Conservation (phyloP, 2,797 vertebrate genomes). For the Myiotriccus ornatus region DNA sequence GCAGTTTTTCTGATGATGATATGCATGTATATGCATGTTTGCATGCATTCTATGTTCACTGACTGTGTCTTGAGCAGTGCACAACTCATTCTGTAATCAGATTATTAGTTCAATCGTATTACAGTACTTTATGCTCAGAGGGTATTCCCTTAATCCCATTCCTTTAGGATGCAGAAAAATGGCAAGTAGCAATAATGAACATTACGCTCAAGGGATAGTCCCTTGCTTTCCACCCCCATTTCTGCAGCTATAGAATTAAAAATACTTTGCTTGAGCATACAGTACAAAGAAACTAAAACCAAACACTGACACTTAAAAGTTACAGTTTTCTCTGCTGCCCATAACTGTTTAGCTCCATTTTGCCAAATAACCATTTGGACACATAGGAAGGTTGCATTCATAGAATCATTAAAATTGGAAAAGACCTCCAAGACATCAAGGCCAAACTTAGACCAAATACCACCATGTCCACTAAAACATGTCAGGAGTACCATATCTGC, state of each 20-base stretch:
- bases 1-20: background rate
- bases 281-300: background rate
- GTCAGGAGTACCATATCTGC: background rate
- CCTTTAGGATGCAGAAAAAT: background rate
- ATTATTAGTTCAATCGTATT: background rate
- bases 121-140: background rate
- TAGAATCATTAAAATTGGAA: background rate
- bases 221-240: background rate
- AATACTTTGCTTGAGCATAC: background rate
- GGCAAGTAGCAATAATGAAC: background rate
- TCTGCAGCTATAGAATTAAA: background rate
- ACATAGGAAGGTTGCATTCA: background rate
- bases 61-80: background rate
- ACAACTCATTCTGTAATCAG: background rate
- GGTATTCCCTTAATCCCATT: conserved; percentile 16
- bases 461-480: background rate
- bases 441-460: background rate
- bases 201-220: background rate
- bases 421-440: background rate
- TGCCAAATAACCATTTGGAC: background rate
- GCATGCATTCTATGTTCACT: background rate
- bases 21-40: background rate
- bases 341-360: background rate
- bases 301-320: background rate
- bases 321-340: background rate